Evolutionary conservation across 2,888 invertebrate genomes (phyloP), one percentile per base, ranked within the genome.

Genomic region (Acanthosepion pharaonis): DNA sequence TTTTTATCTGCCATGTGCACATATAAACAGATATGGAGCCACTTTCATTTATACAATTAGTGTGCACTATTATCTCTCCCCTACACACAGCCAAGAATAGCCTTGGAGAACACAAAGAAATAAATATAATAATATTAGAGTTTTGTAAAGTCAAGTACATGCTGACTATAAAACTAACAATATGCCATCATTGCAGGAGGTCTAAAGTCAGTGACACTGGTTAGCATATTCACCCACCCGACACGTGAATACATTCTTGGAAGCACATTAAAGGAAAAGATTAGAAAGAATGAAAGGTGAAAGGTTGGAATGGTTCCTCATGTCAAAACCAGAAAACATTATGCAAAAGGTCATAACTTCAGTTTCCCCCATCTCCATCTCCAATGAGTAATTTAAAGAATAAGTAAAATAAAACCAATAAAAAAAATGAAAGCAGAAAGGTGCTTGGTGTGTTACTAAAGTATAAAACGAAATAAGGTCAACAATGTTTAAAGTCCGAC

Each of bases 271-370:
- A 64, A 78, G 33, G 8, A 78, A 78, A 78, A 78, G 78, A 33
- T 78, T 78, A 78, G 0, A 78, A 78, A 78, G 78, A 78, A 78
- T n/a, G 78, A 78, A 78, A 78, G 78, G 78, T 33, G 78, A 78
- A 78, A n/a, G 78, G 78, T 78, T n/a, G 23, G 78, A 78, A 78
- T 78, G 33, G 78, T n/a, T n/a, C 78, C 78, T 4, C 78, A 78
- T 78, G 78, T 78, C 78, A 78, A 78, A 78, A 78, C 78, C 33
- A 78, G 78, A 78, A 78, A 78, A n/a, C n/a, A 78, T 78, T n/a
- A 78, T 33, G 33, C 11, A 78, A 78, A 78, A 78, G 78, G 78
- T 78, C n/a, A 78, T 18, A 11, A 78, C 78, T 15, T 23, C 11
- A 11, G 78, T 33, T n/a, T 1, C n/a, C 78, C n/a, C n/a, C 42